Conservation (phyloP, 1,140 invertebrate genomes). For the Drusus annulatus region DNA sequence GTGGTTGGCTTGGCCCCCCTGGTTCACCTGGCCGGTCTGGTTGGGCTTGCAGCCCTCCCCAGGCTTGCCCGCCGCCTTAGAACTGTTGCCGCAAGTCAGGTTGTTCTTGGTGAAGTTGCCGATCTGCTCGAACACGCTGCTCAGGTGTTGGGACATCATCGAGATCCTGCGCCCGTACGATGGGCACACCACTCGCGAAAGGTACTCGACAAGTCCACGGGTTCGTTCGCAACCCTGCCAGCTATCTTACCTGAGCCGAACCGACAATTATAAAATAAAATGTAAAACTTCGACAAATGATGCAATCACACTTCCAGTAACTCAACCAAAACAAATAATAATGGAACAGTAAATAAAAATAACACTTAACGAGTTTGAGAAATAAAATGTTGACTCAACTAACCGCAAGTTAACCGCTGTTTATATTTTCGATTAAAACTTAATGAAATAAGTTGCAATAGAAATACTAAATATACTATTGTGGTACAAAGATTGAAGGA, state of each 20-base stretch:
- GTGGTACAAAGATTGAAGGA: background rate
- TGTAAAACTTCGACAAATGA: background rate
- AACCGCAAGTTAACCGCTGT: background rate
- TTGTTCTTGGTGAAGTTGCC: slow-evolving; percentile 72
- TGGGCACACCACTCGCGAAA: slow-evolving; percentile 31
- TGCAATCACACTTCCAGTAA: background rate
- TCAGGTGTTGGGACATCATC: slow-evolving; percentile 70
- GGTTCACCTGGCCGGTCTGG: slow-evolving; percentile 49
- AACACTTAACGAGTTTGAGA: background rate
- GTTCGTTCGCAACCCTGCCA: slow-evolving; percentile 13
- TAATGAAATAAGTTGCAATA: too few species aligned
- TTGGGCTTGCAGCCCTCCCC: slow-evolving; percentile 61
- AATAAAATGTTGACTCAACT: background rate
- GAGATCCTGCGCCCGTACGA: too few species aligned
- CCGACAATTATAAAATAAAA: background rate
- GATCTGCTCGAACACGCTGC: slow-evolving; percentile 70
- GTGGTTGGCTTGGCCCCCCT: too few species aligned
- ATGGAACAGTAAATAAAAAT: background rate
- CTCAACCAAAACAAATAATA: slow-evolving; percentile 9
- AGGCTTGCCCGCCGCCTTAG: slow-evolving; percentile 57
- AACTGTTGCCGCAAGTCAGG: slow-evolving; percentile 64
- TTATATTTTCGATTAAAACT: too few species aligned
- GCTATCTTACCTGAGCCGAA: background rate
- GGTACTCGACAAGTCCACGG: background rate
- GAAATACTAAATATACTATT: too few species aligned